Base-by-base conservation (phyloP, 2,113 vertebrate genomes). In the Gymnogyps californianus region DNA sequence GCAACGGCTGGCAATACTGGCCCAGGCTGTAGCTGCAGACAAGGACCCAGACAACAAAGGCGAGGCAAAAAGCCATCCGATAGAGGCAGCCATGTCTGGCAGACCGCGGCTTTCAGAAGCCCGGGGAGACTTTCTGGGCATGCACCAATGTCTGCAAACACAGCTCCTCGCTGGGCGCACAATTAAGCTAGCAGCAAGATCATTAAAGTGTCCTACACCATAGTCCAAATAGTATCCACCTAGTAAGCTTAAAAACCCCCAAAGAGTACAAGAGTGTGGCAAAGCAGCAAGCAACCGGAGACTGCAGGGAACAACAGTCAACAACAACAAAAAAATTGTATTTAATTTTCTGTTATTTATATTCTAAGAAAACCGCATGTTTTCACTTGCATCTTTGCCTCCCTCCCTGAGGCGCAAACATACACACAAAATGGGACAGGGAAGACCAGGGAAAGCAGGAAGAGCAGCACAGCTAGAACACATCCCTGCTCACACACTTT, bases 21-120 rank as follows among this genome's bases (percentile, higher is more conserved):
- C 76, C 80, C 32, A 2, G 66, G 82, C 89, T 86, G 91, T n/a
- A 90, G 81, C 79, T 89, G 93, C 93, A 95, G 89, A 93, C 85
- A 85, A 93, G 93, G 85, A 74, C 85, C 66, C 94, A 96, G 91
- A 97, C 96, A 97, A 96, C 88, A 94, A 97, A 97, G 91, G 80
- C 40, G 5, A 93, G 52, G 66, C 89, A 83, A 95, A 95, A 90
- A 89, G 70, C 87, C 38, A 85, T 80, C 89, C 16, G 31, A 93
- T 16, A 92, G 67, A 36, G 46, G 75, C 90, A 95, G 77, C 54
- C 44, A 10, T 15, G 90, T 64, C 87, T 92, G 85, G 81, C 88
- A 93, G 89, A 78, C 80, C 2, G 1, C 16, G 6, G 89, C 88
- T 95, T 87, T 91, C 89, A 58, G 91, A 74, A 90, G 92, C 84